Evolutionary conservation across 30 jellyfish, hydroid and myxozoan genomes (phyloP), one percentile per base, ranked within the genome.

Genomic region (Aurelia aurita): DNA sequence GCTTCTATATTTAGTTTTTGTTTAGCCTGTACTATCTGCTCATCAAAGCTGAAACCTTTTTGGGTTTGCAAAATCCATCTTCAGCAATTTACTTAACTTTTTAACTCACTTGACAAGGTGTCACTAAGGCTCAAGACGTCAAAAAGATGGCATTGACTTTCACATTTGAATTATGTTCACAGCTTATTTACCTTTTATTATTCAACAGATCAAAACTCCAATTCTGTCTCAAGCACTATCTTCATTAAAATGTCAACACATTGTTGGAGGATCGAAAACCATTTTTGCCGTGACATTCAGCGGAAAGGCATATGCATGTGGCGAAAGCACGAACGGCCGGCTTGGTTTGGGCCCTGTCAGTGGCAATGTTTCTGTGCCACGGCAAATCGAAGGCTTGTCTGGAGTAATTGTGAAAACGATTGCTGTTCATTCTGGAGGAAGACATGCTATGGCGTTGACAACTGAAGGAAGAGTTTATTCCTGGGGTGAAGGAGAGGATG

Each of bases 401-500:
- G 49, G 83, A 4, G 70, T 67, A 18, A 58, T 84, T 18, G 93
- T 91, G 18, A 91, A 85, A 66, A 91, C 81, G 71, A 85, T 91
- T n/a, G 89, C 98, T 8, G 98, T 91, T 45, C 98, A 91, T 64
- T 84, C 98, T n/a, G 96, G 98, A 32, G 96, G 98, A 14, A 69
- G 91, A 11, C 98, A 91, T 85, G 91, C 91, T 12, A 61, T 91
- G 69, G 98, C 98, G 2, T 51, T 91, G 59, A 86, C 96, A 16
- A 58, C 89, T 28, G 89, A 77, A 16, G 98, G 98, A 54, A 60
- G 51, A 51, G 95, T 83, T 4, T 91, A 27, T 79, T 85, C 96
- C 1, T 91, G 98, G 98, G 98, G 98, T 18, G 98, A 91, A 46
- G 96, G 96, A 29, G 98, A 91, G 61, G 78, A 85, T 82, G 98